These are phyloP conservation scores for Serrognathus titanus DNA, from an alignment of 2,888 invertebrate species.

Conservation along the genomic window DNA sequence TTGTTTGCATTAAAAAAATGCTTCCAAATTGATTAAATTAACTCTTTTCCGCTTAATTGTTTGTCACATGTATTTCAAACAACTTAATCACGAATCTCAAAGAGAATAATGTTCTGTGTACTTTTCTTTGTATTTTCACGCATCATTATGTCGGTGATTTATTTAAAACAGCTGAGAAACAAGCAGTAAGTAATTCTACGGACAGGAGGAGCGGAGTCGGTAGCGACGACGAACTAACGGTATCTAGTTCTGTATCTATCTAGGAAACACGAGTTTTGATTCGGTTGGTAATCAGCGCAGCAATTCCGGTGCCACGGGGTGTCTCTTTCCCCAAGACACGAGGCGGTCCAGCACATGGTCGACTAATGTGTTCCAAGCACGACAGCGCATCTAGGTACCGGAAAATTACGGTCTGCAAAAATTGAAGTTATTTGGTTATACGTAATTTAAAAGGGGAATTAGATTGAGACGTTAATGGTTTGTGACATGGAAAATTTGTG, in stretches of 20 bases:
- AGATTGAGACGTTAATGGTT: conserved; percentile 22
- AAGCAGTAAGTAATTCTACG: too few relatives aligned
- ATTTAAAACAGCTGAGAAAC: not conserved
- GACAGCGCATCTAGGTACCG: conserved; percentile 36
- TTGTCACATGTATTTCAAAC: conserved; percentile 1
- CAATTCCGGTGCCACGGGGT: conserved; percentile 48
- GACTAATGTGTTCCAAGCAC: conserved; percentile 42
- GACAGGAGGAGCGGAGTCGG: too few relatives aligned
- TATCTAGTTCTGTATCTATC: conserved; percentile 35
- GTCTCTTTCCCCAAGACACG: conserved; percentile 40
- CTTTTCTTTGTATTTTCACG: not conserved
- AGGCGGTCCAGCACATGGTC: conserved; percentile 27
- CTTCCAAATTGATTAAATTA: not conserved
- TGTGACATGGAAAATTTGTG: conserved; percentile 9
- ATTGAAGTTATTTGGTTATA: conserved; percentile 41
- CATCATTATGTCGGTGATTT: not conserved
- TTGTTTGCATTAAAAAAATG: too few relatives aligned
- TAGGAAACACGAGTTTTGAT: conserved; percentile 38
- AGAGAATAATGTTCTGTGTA: not conserved
- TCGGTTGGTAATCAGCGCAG: conserved; percentile 43
- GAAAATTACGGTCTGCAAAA: conserved; percentile 44
- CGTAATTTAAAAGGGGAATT: conserved; percentile 26
- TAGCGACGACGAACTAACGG: conserved; percentile 12
- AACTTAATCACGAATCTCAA: conserved; percentile 1
- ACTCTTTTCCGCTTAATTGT: not conserved